Conservation (phyloP, 2,113 vertebrate species). For the Muntiacus reevesi region DNA sequence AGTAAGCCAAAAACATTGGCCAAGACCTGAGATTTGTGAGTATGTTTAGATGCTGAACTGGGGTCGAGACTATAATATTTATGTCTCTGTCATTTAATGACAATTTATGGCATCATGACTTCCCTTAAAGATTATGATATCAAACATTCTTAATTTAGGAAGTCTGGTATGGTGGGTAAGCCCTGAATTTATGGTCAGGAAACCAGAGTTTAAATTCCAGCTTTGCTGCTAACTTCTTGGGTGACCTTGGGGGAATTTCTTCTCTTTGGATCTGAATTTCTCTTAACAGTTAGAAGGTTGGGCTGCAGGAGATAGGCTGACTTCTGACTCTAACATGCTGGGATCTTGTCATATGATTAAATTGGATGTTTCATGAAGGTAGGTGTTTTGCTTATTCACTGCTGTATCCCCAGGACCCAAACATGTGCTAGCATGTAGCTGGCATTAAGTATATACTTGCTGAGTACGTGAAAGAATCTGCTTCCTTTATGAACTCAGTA, state of each 20-base stretch:
- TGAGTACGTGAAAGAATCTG: not conserved
- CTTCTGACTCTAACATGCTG: not conserved
- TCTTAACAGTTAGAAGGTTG: not conserved
- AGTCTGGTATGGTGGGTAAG: not conserved
- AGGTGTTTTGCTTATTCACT: not conserved
- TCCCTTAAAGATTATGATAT: not conserved
- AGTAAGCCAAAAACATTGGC: not conserved
- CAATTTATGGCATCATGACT: not conserved
- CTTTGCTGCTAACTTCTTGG: not conserved
- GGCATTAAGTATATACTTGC: not conserved
- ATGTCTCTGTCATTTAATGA: not conserved
- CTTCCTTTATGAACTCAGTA: not conserved
- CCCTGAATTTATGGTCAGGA: not conserved
- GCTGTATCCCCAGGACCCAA: not conserved
- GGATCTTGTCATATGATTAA: not conserved
- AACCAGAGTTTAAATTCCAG: not conserved
- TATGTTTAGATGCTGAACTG: not conserved
- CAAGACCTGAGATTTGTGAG: not conserved
- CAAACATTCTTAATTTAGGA: not conserved
- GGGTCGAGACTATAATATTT: not conserved
- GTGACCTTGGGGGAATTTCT: not conserved
- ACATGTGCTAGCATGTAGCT: not conserved
- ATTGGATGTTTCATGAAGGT: not conserved
- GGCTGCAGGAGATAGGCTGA: not conserved
- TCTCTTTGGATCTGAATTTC: constrained; percentile 1